phyloP scores from a whole-genome alignment of 2,113 vertebrate species.

The Conger conger region DNA sequence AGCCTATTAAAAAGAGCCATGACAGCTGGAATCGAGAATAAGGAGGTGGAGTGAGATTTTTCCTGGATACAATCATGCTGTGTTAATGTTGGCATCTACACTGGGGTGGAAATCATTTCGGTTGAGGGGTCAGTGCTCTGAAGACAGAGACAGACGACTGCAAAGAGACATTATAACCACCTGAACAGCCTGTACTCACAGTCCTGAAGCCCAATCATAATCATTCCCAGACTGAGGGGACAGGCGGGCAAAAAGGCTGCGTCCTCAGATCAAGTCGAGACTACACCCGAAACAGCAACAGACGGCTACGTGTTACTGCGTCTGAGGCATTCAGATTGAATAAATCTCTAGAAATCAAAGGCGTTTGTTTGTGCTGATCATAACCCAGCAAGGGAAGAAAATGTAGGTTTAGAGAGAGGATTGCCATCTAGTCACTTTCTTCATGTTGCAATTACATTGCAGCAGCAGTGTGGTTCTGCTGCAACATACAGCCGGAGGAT shows the following conservation, averaged over 20 bases:
- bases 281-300: background rate
- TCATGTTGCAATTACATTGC: background rate
- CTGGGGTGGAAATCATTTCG: background rate
- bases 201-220: background rate
- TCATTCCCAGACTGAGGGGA: background rate
- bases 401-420: no score
- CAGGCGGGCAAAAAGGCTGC: background rate
- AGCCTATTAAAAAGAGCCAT: background rate
- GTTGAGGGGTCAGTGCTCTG: background rate
- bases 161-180: background rate
- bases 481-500: background rate
- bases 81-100: background rate
- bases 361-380: no score
- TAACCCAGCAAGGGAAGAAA: no score
- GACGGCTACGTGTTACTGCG: no score
- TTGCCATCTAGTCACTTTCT: no score
- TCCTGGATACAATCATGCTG: background rate
- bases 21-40: background rate
- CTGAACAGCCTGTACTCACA: background rate
- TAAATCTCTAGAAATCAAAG: no score
- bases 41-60: background rate
- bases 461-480: background rate
- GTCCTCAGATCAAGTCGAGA: background rate
- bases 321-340: no score
- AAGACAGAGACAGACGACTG: background rate